Evolutionary conservation across 2,113 vertebrate species (phyloP).

Genomic region (Plotosus lineatus): DNA sequence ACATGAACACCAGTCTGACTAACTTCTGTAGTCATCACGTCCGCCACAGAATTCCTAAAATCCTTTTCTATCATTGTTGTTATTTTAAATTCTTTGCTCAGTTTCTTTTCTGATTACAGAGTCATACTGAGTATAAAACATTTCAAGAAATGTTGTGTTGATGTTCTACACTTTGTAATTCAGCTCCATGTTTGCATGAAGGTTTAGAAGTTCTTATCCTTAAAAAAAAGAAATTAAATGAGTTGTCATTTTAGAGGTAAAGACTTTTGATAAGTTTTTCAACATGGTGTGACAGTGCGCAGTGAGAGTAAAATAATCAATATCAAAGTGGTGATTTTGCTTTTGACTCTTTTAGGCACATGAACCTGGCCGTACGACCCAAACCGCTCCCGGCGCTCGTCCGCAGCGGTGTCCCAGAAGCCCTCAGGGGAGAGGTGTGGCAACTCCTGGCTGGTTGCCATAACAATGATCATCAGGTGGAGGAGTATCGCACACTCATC

Average conservation of each 20-base stretch:
- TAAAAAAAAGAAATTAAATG: no score
- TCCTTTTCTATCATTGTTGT: neutral
- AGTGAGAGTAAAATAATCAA: neutral
- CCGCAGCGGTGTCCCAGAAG: slow-evolving; percentile 92
- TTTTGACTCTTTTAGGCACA: slow-evolving; percentile 83
- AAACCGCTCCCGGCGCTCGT: slow-evolving; percentile 87
- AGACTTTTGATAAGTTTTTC: neutral
- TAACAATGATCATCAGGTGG: slow-evolving; percentile 94
- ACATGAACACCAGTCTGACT: neutral
- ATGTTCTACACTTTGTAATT: neutral
- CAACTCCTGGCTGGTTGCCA: slow-evolving; percentile 97
- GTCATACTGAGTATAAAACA: neutral
- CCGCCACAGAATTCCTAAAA: neutral
- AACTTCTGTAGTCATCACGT: neutral
- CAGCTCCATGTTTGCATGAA: no score
- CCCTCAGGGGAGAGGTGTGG: slow-evolving; percentile 96
- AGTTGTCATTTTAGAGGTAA: no score
- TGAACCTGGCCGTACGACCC: slow-evolving; percentile 91
- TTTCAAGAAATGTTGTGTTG: neutral
- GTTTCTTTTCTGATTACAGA: neutral
- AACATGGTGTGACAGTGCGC: no score
- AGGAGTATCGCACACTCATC: slow-evolving; percentile 97
- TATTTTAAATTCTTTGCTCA: neutral
- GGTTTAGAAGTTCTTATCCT: no score
- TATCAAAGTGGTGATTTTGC: neutral